Evolutionary conservation across 1,140 invertebrate genomes (phyloP).

Genomic region (Drosophila watanabei): DNA sequence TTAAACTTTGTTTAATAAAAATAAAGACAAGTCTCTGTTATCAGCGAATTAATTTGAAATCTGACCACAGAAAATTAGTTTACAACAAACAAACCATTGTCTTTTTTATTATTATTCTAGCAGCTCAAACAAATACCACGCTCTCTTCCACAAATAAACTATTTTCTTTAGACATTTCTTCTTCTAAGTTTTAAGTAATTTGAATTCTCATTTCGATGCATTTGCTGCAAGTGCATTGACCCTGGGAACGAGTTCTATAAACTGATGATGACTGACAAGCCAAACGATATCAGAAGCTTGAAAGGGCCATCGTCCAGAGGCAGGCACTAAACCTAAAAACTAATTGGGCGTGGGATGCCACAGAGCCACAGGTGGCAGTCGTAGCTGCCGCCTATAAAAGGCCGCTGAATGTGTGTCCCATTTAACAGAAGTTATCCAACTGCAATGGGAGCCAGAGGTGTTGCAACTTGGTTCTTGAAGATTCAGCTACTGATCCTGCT

Average conservation of each 20-base stretch:
- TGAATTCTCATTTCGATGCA: constrained; percentile 18
- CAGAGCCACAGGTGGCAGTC: constrained; percentile 38
- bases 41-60: not conserved
- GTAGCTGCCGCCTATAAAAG: constrained; percentile 66
- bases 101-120: too few relatives aligned
- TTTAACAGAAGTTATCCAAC: constrained; percentile 56
- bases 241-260: constrained; percentile 68
- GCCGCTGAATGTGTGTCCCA: constrained; percentile 31
- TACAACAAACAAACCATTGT: not conserved
- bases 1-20: not conserved
- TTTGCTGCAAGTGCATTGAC: constrained; percentile 59
- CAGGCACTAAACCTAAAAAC: constrained; percentile 52
- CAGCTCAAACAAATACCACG: not conserved
- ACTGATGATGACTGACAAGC: constrained; percentile 57
- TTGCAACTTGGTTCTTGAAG: constrained; percentile 1
- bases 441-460: constrained; percentile 60
- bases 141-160: not conserved
- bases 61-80: not conserved
- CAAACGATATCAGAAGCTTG: constrained; percentile 42
- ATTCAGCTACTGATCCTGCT: constrained; percentile 50
- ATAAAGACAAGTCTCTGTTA: not conserved
- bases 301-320: constrained; percentile 43
- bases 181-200: not conserved
- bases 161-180: not conserved
- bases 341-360: constrained; percentile 61